Evolutionary conservation across 2,888 invertebrate species (phyloP).

Genomic region (Tortrix viridana): DNA sequence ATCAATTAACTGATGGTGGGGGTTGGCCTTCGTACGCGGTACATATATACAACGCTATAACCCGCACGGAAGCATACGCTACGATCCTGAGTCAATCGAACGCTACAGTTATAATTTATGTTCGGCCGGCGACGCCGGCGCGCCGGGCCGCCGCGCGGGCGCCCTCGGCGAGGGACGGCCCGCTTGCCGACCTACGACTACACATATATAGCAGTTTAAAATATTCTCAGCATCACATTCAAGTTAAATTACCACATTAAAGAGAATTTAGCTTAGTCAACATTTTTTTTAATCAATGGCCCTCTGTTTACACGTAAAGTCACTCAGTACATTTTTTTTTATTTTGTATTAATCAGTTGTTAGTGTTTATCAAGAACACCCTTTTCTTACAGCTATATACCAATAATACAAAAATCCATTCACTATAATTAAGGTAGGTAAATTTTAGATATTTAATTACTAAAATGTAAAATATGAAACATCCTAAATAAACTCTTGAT

Average conservation of each 20-base stretch:
- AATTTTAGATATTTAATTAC: constrained; percentile 84
- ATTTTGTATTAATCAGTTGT: constrained; percentile 81
- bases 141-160: not conserved
- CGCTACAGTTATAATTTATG: constrained; percentile 2
- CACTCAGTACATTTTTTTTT: constrained; percentile 82
- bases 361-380: constrained; percentile 82
- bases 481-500: constrained; percentile 84
- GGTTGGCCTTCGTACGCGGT: constrained; percentile 63
- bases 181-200: constrained; percentile 75
- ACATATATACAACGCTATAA: constrained; percentile 51
- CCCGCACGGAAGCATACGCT: constrained; percentile 6
- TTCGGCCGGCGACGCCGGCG: not conserved
- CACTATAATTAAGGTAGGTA: constrained; percentile 84
- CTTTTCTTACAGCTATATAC: constrained; percentile 82
- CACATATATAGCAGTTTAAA: constrained; percentile 77
- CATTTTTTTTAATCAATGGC: constrained; percentile 79
- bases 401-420: constrained; percentile 84
- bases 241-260: constrained; percentile 78
- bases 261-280: constrained; percentile 83
- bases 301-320: constrained; percentile 84
- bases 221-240: constrained; percentile 83
- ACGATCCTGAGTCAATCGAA: constrained; percentile 15
- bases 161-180: not conserved
- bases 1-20: constrained; percentile 80
- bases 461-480: constrained; percentile 84